These are phyloP conservation scores for Leptobrachium ailaonicum DNA, from an alignment of 2,113 vertebrate genomes.

Conservation along the genomic window DNA sequence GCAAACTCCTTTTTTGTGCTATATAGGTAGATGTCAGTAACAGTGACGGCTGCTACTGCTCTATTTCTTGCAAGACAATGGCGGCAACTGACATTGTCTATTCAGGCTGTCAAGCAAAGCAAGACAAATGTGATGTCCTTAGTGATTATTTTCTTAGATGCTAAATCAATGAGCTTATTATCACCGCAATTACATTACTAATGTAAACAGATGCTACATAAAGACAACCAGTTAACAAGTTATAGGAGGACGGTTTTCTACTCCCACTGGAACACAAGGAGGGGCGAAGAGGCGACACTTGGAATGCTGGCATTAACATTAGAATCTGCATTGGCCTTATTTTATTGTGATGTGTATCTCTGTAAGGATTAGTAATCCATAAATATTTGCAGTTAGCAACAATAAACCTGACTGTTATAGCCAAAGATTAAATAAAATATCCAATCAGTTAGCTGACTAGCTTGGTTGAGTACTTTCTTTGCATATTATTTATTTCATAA, in stretches of 20 bases:
- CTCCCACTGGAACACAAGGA: conserved; percentile 12
- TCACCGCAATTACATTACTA: conserved; percentile 87
- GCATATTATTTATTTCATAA: too few relatives aligned
- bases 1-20: conserved; percentile 40
- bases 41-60: conserved; percentile 53
- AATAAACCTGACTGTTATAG: too few relatives aligned
- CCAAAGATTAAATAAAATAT: too few relatives aligned
- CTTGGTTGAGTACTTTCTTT: too few relatives aligned
- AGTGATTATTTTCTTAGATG: conserved; percentile 88
- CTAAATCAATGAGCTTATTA: conserved; percentile 91
- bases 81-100: conserved; percentile 71
- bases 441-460: too few relatives aligned
- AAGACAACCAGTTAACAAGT: conserved; percentile 77
- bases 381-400: too few relatives aligned
- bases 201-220: conserved; percentile 87
- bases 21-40: conserved; percentile 1
- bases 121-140: conserved; percentile 86
- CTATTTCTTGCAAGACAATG: conserved; percentile 73
- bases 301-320: neutral
- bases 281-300: neutral
- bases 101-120: conserved; percentile 87
- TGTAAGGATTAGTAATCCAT: too few relatives aligned
- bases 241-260: conserved; percentile 18
- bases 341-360: too few relatives aligned
- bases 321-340: neutral